phyloP scores from a whole-genome alignment of 1,140 invertebrate genomes.

The Anoplolepis gracilipes region DNA sequence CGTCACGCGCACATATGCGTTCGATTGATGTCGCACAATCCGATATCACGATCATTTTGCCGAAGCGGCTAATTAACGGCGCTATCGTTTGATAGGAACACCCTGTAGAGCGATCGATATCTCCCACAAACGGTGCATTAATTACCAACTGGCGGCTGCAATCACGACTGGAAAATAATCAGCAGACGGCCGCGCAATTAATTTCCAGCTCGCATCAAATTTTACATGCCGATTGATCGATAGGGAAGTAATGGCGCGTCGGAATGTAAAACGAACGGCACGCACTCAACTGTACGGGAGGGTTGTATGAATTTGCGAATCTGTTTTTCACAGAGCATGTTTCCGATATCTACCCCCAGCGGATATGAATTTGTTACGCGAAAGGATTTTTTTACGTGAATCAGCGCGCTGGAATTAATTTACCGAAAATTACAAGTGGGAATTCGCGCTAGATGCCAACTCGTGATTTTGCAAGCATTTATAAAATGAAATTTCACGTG shows the following conservation, averaged over 20 bases:
- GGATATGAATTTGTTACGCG: slow-evolving; percentile 24
- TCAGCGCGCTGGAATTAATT: slow-evolving; percentile 14
- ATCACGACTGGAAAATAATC: slow-evolving; percentile 72
- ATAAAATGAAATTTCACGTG: slow-evolving; percentile 35
- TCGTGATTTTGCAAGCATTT: slow-evolving; percentile 16
- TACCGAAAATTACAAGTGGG: slow-evolving; percentile 50
- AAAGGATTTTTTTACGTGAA: slow-evolving; percentile 18
- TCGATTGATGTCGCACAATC: slow-evolving; percentile 27
- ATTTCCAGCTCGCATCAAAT: slow-evolving; percentile 58
- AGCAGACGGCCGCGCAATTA: slow-evolving; percentile 69
- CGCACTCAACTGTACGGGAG: too few species aligned
- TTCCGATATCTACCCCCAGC: background rate
- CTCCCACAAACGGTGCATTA: slow-evolving; percentile 67
- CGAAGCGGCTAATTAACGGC: slow-evolving; percentile 57
- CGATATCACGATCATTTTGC: background rate
- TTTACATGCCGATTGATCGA: slow-evolving; percentile 43
- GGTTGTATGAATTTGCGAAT: background rate
- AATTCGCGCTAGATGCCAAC: background rate
- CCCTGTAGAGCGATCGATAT: slow-evolving; percentile 71
- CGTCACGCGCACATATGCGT: too few species aligned
- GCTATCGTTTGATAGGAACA: slow-evolving; percentile 40
- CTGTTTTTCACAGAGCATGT: slow-evolving; percentile 16
- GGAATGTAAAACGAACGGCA: slow-evolving; percentile 1
- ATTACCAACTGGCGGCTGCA: slow-evolving; percentile 68
- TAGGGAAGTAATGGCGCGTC: slow-evolving; percentile 26